Evolutionary conservation across 2,797 vertebrate species (phyloP).

Genomic region (Intellagama lesueurii): DNA sequence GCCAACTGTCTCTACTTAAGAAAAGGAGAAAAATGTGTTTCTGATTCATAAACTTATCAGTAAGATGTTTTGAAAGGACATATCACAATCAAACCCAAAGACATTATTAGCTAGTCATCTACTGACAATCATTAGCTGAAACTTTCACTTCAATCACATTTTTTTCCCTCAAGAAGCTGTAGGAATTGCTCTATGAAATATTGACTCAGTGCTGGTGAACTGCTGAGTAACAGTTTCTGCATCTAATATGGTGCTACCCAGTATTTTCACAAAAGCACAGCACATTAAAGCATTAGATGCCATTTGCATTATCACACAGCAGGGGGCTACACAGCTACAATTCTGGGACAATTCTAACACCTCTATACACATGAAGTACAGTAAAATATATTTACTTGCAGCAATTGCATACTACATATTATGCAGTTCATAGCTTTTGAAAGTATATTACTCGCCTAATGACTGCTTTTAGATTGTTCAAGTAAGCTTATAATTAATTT

Average conservation of each 20-base stretch:
- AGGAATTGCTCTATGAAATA: slow-evolving; percentile 34
- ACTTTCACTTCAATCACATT: slow-evolving; percentile 44
- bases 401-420: slow-evolving; percentile 49
- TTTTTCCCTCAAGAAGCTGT: slow-evolving; percentile 34
- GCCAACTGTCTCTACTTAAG: background rate
- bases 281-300: slow-evolving; percentile 74
- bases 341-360: slow-evolving; percentile 70
- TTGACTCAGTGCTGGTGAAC: slow-evolving; percentile 17
- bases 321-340: slow-evolving; percentile 80
- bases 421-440: slow-evolving; percentile 19
- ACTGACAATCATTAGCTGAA: slow-evolving; percentile 37
- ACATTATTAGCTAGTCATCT: slow-evolving; percentile 9
- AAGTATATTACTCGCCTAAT: background rate
- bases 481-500: background rate
- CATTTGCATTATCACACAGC: slow-evolving; percentile 83
- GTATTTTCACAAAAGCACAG: slow-evolving; percentile 44
- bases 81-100: slow-evolving; percentile 15
- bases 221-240: slow-evolving; percentile 41
- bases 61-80: slow-evolving; percentile 23
- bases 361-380: slow-evolving; percentile 54
- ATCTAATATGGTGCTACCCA: slow-evolving; percentile 48
- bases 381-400: slow-evolving; percentile 63
- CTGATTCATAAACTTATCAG: slow-evolving; percentile 15
- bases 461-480: slow-evolving; percentile 13
- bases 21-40: background rate